Evolutionary conservation across 2,113 vertebrate species (phyloP).

Genomic region (Brachyhypopomus occidentalis): DNA sequence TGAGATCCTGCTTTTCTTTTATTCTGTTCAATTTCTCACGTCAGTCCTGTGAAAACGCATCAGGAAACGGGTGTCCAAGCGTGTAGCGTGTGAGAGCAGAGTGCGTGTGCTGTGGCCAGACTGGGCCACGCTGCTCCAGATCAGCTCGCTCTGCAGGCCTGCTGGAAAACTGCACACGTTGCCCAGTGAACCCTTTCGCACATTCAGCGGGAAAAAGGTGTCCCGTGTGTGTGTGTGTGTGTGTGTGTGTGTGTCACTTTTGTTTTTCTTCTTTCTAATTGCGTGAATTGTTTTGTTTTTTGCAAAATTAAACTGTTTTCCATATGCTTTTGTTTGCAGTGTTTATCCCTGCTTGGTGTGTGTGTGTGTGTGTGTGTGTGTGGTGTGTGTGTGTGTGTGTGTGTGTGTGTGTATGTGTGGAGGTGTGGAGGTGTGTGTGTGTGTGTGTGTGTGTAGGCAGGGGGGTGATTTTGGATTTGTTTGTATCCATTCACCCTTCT

Average conservation of each 20-base stretch:
- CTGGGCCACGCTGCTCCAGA: background rate
- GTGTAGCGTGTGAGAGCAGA: background rate
- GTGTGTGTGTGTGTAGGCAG: background rate
- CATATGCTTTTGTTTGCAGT: conserved; percentile 37
- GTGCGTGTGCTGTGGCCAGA: background rate
- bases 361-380: conserved; percentile 14
- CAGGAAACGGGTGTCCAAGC: background rate
- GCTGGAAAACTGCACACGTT: background rate
- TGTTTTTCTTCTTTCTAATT: conserved; percentile 17
- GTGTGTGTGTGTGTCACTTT: background rate
- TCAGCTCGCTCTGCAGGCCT: background rate
- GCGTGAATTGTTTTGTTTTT: conserved; percentile 32
- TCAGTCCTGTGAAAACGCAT: background rate
- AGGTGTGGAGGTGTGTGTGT: background rate
- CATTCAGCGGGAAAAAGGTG: conserved; percentile 45
- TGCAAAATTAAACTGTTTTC: conserved; percentile 45
- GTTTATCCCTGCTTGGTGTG: conserved; percentile 17
- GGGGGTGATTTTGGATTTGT: conserved; percentile 9
- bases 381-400: conserved; percentile 9
- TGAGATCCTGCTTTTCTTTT: too few species aligned
- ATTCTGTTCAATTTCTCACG: background rate
- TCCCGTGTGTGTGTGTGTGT: background rate
- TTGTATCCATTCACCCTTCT: conserved; percentile 25
- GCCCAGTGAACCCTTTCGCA: conserved; percentile 44
- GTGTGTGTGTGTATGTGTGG: conserved; percentile 7